Evolutionary conservation across 1,140 invertebrate species (phyloP), one percentile per base, ranked within the genome.

Genomic region (Mesaphorura yosii): DNA sequence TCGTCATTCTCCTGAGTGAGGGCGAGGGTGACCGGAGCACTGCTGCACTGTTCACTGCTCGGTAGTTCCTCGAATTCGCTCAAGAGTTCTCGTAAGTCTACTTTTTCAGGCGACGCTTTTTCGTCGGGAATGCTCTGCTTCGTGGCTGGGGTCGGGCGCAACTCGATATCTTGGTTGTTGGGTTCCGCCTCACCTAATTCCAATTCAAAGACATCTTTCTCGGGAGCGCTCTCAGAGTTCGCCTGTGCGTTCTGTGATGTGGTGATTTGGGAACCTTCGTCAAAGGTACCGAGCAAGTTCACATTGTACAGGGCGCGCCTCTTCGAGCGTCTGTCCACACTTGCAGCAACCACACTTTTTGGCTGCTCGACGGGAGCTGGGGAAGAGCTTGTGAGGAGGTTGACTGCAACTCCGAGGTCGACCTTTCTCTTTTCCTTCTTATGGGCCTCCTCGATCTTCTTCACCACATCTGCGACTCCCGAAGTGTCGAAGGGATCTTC

Each of bases 401-500:
- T 84, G 59, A 88, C 86, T 15, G 86, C 86, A 54, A 82, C 78
- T 3, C 86, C 86, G 57, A 89, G 74, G 62, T 82, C 86, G 3
- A 89, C 78, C 37, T 84, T 72, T 64, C 84, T 83, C 60, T 84
- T 88, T 50, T 52, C 37, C 26, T 84, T 84, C 65, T 81, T 82
- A 57, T 78, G 79, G 25, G 59, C 64, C 81, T 65, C 47, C 45
- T 67, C 80, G 46, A 79, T 76, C 7, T 81, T 81, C 67, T 83
- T 82, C 1, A 90, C 82, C 23, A 89, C 77, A 63, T 83, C 84
- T 51, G 88, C 86, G 26, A 86, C 86, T 57, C 79, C 84, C 1
- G 85, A 83, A 14, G 87, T 91, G 64, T 91, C 87, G 66, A 91
- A 91, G 0, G 84, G 84, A 73, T 87, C 84, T 29, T 77, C 75